These are phyloP conservation scores for Thyatira batis DNA, from an alignment of 2,888 invertebrate species.

Conservation along the genomic window DNA sequence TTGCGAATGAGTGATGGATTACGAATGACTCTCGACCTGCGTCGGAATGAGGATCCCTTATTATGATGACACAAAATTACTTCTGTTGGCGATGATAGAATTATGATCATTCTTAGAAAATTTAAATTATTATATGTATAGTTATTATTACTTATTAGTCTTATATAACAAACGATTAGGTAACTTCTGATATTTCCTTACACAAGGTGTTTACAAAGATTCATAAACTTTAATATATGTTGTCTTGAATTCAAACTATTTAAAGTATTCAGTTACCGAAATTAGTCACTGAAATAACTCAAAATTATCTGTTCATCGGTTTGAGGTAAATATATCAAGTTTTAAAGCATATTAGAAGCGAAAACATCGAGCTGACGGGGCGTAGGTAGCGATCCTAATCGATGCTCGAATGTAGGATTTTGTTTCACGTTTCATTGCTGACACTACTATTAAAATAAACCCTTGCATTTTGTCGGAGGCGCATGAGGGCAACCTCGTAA, in stretches of 20 bases:
- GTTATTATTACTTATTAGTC: no score
- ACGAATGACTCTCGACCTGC: slow-evolving; percentile 67
- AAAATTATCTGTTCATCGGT: slow-evolving; percentile 67
- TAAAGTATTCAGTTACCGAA: slow-evolving; percentile 14
- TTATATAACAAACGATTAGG: no score
- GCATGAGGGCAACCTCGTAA: not conserved
- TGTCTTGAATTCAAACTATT: not conserved
- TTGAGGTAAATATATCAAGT: slow-evolving; percentile 70
- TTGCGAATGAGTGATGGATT: slow-evolving; percentile 78
- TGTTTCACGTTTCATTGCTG: slow-evolving; percentile 62
- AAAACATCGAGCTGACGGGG: slow-evolving; percentile 66
- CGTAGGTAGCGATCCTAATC: slow-evolving; percentile 74
- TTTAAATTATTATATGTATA: not conserved
- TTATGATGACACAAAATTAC: slow-evolving; percentile 46
- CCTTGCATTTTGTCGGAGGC: not conserved
- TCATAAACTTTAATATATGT: not conserved
- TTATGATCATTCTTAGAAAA: slow-evolving; percentile 1
- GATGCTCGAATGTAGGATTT: slow-evolving; percentile 54
- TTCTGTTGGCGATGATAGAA: slow-evolving; percentile 20
- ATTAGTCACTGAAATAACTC: slow-evolving; percentile 7
- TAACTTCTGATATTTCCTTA: not conserved
- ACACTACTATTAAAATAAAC: slow-evolving; percentile 12
- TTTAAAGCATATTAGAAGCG: slow-evolving; percentile 57
- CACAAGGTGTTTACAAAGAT: not conserved
- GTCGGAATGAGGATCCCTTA: slow-evolving; percentile 62